Conservation (phyloP, 2,888 invertebrate species). For the Drosophila meridionalis region DNA sequence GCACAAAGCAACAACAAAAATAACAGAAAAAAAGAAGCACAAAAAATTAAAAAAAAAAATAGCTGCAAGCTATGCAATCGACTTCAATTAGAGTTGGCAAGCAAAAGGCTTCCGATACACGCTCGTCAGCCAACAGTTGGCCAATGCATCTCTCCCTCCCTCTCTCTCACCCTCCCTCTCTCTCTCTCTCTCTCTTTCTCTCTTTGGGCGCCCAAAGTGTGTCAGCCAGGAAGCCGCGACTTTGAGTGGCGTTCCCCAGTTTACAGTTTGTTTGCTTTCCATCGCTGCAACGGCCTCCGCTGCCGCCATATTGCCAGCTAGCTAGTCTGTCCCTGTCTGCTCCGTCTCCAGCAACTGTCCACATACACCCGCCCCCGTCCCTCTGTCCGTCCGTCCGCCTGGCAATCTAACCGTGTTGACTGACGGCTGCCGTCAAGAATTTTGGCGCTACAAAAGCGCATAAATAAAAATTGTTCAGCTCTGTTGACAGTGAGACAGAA, state of each 20-base stretch:
- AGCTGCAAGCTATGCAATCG: slow-evolving; percentile 62
- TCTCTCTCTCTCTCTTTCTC: background rate
- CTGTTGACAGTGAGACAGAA: slow-evolving; percentile 65
- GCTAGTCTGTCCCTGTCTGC: slow-evolving; percentile 9
- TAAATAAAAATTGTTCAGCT: slow-evolving; percentile 68
- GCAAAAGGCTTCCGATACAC: slow-evolving; percentile 67
- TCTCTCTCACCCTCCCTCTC: background rate
- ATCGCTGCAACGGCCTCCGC: slow-evolving; percentile 20
- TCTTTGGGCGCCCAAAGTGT: slow-evolving; percentile 50
- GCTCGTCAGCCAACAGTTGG: slow-evolving; percentile 15
- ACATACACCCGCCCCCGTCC: slow-evolving; percentile 6
- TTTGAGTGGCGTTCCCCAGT: slow-evolving; percentile 65
- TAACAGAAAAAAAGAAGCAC: background rate
- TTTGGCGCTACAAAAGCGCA: slow-evolving; percentile 75
- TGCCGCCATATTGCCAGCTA: slow-evolving; percentile 23
- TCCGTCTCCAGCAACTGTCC: slow-evolving; percentile 16
- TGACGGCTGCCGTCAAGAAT: slow-evolving; percentile 76
- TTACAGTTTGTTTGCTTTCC: slow-evolving; percentile 62
- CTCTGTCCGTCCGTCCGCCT: background rate
- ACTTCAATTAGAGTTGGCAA: slow-evolving; percentile 72
- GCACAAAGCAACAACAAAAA: slow-evolving; percentile 5
- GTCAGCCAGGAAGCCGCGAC: slow-evolving; percentile 67
- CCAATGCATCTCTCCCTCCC: background rate
- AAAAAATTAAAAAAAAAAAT: slow-evolving; percentile 15
- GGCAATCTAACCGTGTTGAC: slow-evolving; percentile 66